Base-by-base conservation (phyloP, 37 sponge, comb jelly and placozoan genomes). In the Beroe ovata region DNA sequence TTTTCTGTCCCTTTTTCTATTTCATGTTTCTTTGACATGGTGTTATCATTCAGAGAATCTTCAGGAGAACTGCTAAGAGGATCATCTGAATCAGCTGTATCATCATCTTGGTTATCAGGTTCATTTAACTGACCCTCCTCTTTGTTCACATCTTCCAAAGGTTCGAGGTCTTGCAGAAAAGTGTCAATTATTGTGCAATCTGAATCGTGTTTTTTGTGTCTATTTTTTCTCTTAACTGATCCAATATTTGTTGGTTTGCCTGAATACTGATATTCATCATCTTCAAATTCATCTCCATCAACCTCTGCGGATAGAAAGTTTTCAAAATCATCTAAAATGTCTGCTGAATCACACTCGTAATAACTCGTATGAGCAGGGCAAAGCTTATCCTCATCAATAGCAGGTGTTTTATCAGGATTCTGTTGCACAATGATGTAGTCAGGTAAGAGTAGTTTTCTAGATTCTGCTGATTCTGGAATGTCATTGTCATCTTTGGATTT, bases 161-260 rank as follows among this genome's bases (percentile, higher is more conserved):
- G 54, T 11, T 66, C 69, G 4, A 66, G 33, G 14, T 66, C 69
- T 32, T 66, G 69, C 32, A 29, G 69, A 18, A 32, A 33, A 34
- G 32, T 30, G 2, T 66, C 69, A 14, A 66, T 42, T 8, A 77
- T 4, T 37, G 84, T 77, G 33, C 84, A 77, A 35, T 77, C 84
- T 8, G 84, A 77, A 19, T 36, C 84, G 1, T 77, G 84, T 77
- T 77, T 77, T 8, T 77, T 30, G 54, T 77, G 84, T 8, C 69
- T 30, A 66, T 37, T 47, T 47, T 47, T 47, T 47, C 11, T 47
- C 54, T 47, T 47, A 6, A 47, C 54, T 16, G 54, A 47, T 6
- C 54, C 54, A 47, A 47, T 47, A 47, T 47, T 47, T 47, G 54
- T 16, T 16, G 54, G 54, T 47, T 47, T 47, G 11, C 6, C 11